phyloP scores from a whole-genome alignment of 2,113 vertebrate species.

The Phalacrocorax aristotelis region DNA sequence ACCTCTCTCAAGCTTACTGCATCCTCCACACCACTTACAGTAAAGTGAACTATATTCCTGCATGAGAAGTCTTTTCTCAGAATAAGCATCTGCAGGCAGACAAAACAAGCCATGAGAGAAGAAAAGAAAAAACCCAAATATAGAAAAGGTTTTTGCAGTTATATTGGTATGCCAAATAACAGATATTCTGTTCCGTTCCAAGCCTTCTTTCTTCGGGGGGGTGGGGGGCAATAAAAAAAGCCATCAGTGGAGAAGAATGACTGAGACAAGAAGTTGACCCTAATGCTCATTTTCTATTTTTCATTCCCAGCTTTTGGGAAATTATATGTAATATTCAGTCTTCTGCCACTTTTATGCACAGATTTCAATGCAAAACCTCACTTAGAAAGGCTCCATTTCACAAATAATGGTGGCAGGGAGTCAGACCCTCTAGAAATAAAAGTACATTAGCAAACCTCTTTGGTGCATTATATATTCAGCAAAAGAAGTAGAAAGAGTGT shows the following conservation, averaged over 20 bases:
- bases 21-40: neutral
- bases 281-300: neutral
- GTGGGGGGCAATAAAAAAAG: neutral
- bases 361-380: neutral
- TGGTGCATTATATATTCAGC: neutral
- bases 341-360: neutral
- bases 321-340: neutral
- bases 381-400: neutral
- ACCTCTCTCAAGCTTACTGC: neutral
- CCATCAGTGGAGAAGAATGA: neutral
- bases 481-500: neutral
- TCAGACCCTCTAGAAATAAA: neutral
- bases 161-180: neutral
- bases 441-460: constrained; percentile 23
- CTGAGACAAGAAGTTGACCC: neutral
- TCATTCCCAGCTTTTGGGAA: neutral
- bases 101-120: neutral
- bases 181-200: neutral
- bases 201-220: neutral
- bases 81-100: neutral
- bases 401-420: neutral
- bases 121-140: neutral
- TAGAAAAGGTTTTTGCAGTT: neutral
- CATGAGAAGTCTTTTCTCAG: neutral
- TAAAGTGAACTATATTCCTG: neutral